A percentile compares a stretch with the other conserved stretches of the same genome.
These are phyloP conservation scores for Silurus lanzhouensis DNA, from an alignment of 2,797 vertebrate species.

Conservation along the genomic window DNA sequence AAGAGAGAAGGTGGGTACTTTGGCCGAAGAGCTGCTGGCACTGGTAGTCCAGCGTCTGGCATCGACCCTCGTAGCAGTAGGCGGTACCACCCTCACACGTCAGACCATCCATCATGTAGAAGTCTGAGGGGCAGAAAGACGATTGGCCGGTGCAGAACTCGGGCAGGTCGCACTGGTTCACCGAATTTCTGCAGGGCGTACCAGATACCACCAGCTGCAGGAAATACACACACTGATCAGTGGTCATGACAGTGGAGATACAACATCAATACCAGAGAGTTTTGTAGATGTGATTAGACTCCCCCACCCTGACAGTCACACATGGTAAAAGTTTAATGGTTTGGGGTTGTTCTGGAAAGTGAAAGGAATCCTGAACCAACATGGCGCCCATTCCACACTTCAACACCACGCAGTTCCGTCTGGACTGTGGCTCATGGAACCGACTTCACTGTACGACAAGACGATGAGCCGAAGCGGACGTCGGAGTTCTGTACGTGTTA, in stretches of 20 bases:
- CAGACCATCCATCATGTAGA: constrained; percentile 81
- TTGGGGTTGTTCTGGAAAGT: too few species aligned
- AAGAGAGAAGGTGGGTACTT: constrained; percentile 64
- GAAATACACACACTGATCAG: not conserved
- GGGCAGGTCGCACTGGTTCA: constrained; percentile 80
- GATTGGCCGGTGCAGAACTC: constrained; percentile 80
- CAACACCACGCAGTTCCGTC: too few species aligned
- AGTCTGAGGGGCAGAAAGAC: constrained; percentile 77
- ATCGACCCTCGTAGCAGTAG: constrained; percentile 83
- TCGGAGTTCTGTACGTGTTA: too few species aligned
- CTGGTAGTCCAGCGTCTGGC: constrained; percentile 82
- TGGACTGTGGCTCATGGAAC: too few species aligned
- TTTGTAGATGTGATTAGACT: too few species aligned
- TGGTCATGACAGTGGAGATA: not conserved
- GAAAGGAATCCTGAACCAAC: too few species aligned
- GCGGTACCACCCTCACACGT: constrained; percentile 70
- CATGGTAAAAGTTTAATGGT: too few species aligned
- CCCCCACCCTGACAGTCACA: too few species aligned
- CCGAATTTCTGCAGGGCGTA: constrained; percentile 70
- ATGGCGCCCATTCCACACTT: too few species aligned
- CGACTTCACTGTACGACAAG: too few species aligned
- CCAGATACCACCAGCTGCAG: constrained; percentile 80
- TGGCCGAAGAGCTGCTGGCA: constrained; percentile 79
- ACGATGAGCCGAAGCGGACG: too few species aligned
- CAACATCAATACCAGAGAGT: not conserved